phyloP scores from a whole-genome alignment of 2,888 invertebrate genomes.

The Ennomos fuscantarius region DNA sequence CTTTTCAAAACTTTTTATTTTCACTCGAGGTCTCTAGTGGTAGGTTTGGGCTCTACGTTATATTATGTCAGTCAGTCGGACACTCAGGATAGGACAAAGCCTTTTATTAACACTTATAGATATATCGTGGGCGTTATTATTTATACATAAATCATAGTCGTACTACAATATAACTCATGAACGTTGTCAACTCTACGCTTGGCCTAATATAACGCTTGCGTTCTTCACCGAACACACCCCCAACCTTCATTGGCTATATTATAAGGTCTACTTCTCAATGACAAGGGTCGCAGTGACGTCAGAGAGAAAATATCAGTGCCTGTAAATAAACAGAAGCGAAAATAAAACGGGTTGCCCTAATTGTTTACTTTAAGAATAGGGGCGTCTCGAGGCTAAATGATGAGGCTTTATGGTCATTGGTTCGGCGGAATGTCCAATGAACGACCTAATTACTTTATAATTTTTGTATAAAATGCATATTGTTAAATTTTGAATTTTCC shows the following conservation, averaged over 20 bases:
- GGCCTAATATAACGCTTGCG: slow-evolving; percentile 28
- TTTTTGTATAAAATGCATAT: no score
- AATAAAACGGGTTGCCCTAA: slow-evolving; percentile 60
- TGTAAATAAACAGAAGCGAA: slow-evolving; percentile 54
- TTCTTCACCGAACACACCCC: slow-evolving; percentile 13
- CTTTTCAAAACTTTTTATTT: no score
- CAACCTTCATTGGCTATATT: slow-evolving; percentile 21
- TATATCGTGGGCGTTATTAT: no score
- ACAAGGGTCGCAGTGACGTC: slow-evolving; percentile 43
- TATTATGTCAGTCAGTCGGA: no score
- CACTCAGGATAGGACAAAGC: no score
- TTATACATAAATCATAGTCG: no score
- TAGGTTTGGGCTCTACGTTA: no score
- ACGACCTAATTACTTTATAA: background rate
- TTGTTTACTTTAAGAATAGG: slow-evolving; percentile 55
- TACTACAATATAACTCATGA: slow-evolving; percentile 15
- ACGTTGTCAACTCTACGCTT: slow-evolving; percentile 25
- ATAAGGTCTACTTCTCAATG: slow-evolving; percentile 39
- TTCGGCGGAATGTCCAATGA: slow-evolving; percentile 1
- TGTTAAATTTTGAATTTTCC: no score
- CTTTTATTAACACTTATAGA: no score
- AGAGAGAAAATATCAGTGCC: slow-evolving; percentile 43
- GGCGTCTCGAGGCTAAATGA: slow-evolving; percentile 39
- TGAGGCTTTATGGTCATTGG: slow-evolving; percentile 22
- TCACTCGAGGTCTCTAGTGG: no score